phyloP scores from a whole-genome alignment of 2,797 vertebrate genomes.

The Microctenopoma lineatum region DNA sequence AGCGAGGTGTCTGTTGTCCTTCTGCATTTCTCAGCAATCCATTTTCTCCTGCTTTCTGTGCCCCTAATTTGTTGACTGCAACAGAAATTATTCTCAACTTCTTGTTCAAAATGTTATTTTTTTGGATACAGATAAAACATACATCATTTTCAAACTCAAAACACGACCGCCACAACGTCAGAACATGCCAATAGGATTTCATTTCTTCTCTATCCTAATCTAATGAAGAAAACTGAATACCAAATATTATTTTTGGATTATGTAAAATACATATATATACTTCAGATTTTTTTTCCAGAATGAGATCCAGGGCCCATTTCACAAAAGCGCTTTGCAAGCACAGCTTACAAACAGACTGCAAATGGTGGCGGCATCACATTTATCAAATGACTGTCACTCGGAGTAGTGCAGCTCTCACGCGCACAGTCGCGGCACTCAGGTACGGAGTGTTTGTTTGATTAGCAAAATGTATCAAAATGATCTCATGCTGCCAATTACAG shows the following conservation, averaged over 20 bases:
- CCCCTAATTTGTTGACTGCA: conserved; percentile 19
- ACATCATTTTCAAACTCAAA: neutral
- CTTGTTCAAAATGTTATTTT: neutral
- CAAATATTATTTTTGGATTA: conserved; percentile 1
- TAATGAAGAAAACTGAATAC: conserved; percentile 4
- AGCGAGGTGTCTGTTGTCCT: conserved; percentile 35
- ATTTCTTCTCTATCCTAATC: neutral
- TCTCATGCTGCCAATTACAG: conserved; percentile 32
- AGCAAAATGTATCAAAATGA: conserved; percentile 39
- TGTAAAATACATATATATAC: conserved; percentile 6
- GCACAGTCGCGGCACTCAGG: neutral
- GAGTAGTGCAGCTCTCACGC: conserved; percentile 7
- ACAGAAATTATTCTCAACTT: conserved; percentile 11
- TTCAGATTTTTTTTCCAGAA: conserved; percentile 11
- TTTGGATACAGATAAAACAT: neutral
- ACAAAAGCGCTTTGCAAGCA: conserved; percentile 17
- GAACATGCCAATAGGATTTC: conserved; percentile 3
- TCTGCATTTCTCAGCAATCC: conserved; percentile 32
- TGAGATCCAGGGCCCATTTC: conserved; percentile 7
- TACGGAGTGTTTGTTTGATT: conserved; percentile 22
- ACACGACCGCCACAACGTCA: neutral
- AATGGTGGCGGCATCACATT: conserved; percentile 3
- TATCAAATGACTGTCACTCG: conserved; percentile 16
- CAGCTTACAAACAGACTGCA: neutral
- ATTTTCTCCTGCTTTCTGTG: conserved; percentile 19